Percentiles rank a stretch among this genome's conserved stretches.
Evolutionary conservation across 2,888 invertebrate species (phyloP).

Genomic region (Anorthoa munda): DNA sequence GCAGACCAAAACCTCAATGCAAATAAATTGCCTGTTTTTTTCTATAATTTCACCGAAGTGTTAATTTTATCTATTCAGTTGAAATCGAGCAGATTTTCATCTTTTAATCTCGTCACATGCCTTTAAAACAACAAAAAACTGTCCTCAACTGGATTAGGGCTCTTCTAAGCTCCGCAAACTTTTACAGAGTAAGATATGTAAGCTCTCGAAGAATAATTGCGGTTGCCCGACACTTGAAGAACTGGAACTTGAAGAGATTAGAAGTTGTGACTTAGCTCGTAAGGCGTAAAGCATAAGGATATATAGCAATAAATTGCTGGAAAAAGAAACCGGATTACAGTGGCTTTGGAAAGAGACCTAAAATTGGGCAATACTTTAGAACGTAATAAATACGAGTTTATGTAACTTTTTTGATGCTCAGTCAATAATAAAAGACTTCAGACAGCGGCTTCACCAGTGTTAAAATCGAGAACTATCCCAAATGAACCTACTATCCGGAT

Average conservation of each 20-base stretch:
- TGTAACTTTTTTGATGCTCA: no score
- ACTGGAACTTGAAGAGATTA: slow-evolving; percentile 43
- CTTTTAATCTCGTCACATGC: neutral
- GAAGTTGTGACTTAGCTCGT: slow-evolving; percentile 31
- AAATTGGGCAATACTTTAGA: no score
- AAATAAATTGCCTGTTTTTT: no score
- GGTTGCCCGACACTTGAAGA: slow-evolving; percentile 30
- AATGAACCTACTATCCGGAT: no score
- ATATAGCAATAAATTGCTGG: slow-evolving; percentile 20
- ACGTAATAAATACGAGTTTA: no score
- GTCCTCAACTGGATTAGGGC: neutral
- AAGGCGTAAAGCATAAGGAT: slow-evolving; percentile 27
- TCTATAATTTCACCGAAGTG: no score
- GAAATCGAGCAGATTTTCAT: neutral
- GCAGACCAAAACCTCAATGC: no score
- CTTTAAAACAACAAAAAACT: slow-evolving; percentile 1
- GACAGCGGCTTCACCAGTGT: no score
- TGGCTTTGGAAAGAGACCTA: slow-evolving; percentile 6
- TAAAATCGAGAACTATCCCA: no score
- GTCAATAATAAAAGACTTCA: no score
- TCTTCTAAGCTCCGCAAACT: slow-evolving; percentile 21
- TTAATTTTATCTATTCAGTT: no score
- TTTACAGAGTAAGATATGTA: slow-evolving; percentile 35
- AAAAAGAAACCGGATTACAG: slow-evolving; percentile 30
- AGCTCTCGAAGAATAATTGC: slow-evolving; percentile 52